A percentile compares a stretch with the other conserved stretches of the same genome.
Evolutionary conservation across 2,113 vertebrate species (phyloP).

Genomic region (Silurus meridionalis): DNA sequence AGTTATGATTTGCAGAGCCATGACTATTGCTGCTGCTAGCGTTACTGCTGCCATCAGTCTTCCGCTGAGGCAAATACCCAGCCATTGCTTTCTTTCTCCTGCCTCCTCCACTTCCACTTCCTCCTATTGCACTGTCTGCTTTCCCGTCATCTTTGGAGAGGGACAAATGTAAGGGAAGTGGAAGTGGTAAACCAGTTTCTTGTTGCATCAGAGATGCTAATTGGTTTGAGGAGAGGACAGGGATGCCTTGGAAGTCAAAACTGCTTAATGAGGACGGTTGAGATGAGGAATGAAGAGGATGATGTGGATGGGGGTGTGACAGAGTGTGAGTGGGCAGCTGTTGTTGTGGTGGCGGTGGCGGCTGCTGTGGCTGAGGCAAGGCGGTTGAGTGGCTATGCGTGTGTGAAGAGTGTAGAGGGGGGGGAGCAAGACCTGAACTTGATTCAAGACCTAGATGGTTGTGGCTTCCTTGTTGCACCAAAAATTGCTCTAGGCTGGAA

Average conservation of each 20-base stretch:
- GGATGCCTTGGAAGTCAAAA: slow-evolving; percentile 81
- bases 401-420: slow-evolving; percentile 77
- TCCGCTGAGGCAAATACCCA: slow-evolving; percentile 79
- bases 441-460: slow-evolving; percentile 77
- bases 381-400: slow-evolving; percentile 70
- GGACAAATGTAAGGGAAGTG: slow-evolving; percentile 75
- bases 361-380: slow-evolving; percentile 71
- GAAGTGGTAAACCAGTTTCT: slow-evolving; percentile 76
- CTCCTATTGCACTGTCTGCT: slow-evolving; percentile 67
- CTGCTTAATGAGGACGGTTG: slow-evolving; percentile 73
- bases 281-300: slow-evolving; percentile 74
- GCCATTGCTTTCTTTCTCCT: slow-evolving; percentile 82
- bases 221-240: slow-evolving; percentile 80
- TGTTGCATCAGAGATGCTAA: slow-evolving; percentile 79
- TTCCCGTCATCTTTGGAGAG: slow-evolving; percentile 78
- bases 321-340: slow-evolving; percentile 75
- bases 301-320: slow-evolving; percentile 75
- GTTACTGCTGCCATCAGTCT: slow-evolving; percentile 68
- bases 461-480: slow-evolving; percentile 79
- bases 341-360: slow-evolving; percentile 71
- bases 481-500: slow-evolving; percentile 79
- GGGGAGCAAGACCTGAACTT: slow-evolving; percentile 71
- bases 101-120: slow-evolving; percentile 58
- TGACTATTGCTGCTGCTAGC: slow-evolving; percentile 64
- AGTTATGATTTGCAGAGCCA: slow-evolving; percentile 67